These are phyloP conservation scores for Erethizon dorsatum DNA, from an alignment of 2,797 vertebrate species.

Conservation along the genomic window DNA sequence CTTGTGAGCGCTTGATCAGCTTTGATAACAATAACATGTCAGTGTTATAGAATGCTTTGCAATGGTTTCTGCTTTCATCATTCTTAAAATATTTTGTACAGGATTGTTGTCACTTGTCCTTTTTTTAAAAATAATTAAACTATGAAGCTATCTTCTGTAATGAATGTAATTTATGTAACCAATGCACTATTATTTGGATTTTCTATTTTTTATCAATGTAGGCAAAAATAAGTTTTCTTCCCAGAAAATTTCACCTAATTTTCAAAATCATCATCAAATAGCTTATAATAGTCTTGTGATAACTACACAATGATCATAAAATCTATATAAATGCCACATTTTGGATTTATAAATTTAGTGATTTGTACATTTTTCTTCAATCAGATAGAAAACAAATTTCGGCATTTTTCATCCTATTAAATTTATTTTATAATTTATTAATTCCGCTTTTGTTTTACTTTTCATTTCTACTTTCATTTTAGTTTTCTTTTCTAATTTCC, in stretches of 20 bases:
- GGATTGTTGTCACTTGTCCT: not conserved
- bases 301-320: not conserved
- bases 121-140: not conserved
- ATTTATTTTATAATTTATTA: slow-evolving; percentile 2
- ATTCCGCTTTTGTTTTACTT: not conserved
- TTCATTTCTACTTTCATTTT: not conserved
- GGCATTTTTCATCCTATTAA: not conserved
- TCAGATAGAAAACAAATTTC: not conserved
- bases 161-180: not conserved
- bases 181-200: not conserved
- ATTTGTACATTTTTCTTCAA: not conserved
- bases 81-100: not conserved
- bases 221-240: not conserved
- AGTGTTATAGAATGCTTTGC: not conserved
- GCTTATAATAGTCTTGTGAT: not conserved
- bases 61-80: not conserved
- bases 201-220: not conserved
- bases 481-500: not conserved
- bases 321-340: not conserved
- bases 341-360: not conserved
- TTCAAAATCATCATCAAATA: not conserved
- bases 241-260: not conserved
- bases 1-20: not conserved
- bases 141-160: not conserved
- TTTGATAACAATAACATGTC: not conserved